These are phyloP conservation scores for Alethe castanea DNA, from an alignment of 2,113 vertebrate species.

Conservation along the genomic window DNA sequence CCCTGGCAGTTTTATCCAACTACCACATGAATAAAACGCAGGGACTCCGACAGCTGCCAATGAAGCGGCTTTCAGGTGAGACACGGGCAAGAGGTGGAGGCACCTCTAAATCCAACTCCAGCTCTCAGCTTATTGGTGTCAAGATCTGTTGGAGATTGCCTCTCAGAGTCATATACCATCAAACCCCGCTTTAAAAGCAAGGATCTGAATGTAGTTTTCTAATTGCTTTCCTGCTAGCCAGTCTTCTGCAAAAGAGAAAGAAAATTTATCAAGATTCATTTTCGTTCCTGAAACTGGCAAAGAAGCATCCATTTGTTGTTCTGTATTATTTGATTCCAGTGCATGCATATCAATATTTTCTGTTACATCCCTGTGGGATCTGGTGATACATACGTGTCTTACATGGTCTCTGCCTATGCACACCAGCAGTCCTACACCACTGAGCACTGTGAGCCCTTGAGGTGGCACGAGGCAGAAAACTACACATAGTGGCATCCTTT, in stretches of 20 bases:
- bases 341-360: not conserved
- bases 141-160: not conserved
- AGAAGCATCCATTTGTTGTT: not conserved
- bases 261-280: not conserved
- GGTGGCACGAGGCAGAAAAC: not conserved
- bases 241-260: not conserved
- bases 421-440: not conserved
- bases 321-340: not conserved
- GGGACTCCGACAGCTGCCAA: slow-evolving; percentile 76
- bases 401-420: rapidly evolving
- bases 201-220: not conserved
- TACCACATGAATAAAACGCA: slow-evolving; percentile 41
- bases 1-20: slow-evolving; percentile 84
- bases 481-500: not conserved
- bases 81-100: not conserved
- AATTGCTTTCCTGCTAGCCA: not conserved
- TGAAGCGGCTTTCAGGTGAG: slow-evolving; percentile 87
- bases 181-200: not conserved
- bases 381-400: not conserved
- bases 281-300: not conserved
- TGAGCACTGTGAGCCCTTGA: not conserved
- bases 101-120: not conserved
- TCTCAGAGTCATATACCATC: not conserved
- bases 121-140: not conserved
- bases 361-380: not conserved